A percentile compares a stretch with the other conserved stretches of the same genome.
phyloP scores from a whole-genome alignment of 2,797 vertebrate species.

The Alca torda region DNA sequence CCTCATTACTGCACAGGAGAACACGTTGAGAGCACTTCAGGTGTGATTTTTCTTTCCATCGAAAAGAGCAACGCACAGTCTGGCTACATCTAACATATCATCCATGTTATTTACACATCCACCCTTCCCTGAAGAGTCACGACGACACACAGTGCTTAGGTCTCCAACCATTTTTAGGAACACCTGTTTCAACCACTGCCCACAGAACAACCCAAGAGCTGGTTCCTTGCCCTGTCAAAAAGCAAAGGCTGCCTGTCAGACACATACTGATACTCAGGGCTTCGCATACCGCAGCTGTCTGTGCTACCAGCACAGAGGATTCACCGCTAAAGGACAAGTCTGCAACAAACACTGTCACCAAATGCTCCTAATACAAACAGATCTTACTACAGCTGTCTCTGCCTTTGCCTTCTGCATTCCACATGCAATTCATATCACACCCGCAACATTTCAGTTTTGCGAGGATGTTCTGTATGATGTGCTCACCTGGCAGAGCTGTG shows the following conservation, averaged over 20 bases:
- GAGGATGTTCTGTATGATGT: background rate
- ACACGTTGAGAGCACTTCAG: background rate
- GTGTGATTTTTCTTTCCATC: background rate
- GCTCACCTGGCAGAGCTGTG: background rate
- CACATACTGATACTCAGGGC: background rate
- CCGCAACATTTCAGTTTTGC: background rate
- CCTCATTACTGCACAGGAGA: background rate
- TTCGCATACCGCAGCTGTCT: background rate
- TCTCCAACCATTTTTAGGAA: background rate
- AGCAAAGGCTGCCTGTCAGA: background rate
- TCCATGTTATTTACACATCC: background rate
- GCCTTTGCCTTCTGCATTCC: background rate
- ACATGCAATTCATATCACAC: rapidly evolving
- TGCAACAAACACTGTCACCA: background rate
- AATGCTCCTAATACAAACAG: background rate
- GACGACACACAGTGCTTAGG: rapidly evolving
- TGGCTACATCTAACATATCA: background rate
- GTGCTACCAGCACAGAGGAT: background rate
- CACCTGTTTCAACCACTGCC: background rate
- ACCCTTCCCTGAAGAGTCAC: background rate
- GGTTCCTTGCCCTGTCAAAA: background rate
- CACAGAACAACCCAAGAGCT: background rate
- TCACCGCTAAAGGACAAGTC: background rate
- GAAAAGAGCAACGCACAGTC: background rate
- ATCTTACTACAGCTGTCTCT: background rate